Evolutionary conservation across 1,140 invertebrate species (phyloP).

Genomic region (Mya arenaria): DNA sequence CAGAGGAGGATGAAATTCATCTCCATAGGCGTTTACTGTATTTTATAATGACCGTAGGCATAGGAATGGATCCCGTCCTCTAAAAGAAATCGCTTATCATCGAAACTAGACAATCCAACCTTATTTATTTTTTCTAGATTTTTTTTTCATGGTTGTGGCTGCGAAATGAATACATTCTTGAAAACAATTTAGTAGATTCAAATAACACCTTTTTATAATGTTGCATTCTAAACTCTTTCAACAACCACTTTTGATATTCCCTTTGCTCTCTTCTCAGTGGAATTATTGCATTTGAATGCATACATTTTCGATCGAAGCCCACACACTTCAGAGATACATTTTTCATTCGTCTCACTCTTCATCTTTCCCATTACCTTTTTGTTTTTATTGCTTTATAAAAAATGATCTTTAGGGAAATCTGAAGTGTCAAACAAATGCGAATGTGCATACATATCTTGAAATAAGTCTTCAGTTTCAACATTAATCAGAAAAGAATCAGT

Average conservation of each 20-base stretch:
- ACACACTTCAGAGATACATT: constrained; percentile 50
- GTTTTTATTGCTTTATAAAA: constrained; percentile 70
- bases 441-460: constrained; percentile 76
- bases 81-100: constrained; percentile 30
- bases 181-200: constrained; percentile 11
- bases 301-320: constrained; percentile 48
- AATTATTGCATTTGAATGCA: constrained; percentile 28
- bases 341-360: constrained; percentile 81
- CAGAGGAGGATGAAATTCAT: no score
- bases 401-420: constrained; percentile 63
- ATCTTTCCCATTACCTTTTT: constrained; percentile 82
- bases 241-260: constrained; percentile 40
- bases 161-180: constrained; percentile 21
- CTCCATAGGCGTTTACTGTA: no score
- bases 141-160: constrained; percentile 38
- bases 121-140: constrained; percentile 43
- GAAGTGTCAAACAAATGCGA: constrained; percentile 60
- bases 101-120: constrained; percentile 37
- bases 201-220: constrained; percentile 45
- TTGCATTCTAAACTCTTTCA: constrained; percentile 11
- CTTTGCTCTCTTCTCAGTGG: constrained; percentile 40
- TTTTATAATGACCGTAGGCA: constrained; percentile 22
- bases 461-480: constrained; percentile 79
- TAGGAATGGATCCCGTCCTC: constrained; percentile 31
- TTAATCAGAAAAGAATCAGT: constrained; percentile 80